phyloP scores from a whole-genome alignment of 2,113 vertebrate species.

The Salminus brasiliensis region DNA sequence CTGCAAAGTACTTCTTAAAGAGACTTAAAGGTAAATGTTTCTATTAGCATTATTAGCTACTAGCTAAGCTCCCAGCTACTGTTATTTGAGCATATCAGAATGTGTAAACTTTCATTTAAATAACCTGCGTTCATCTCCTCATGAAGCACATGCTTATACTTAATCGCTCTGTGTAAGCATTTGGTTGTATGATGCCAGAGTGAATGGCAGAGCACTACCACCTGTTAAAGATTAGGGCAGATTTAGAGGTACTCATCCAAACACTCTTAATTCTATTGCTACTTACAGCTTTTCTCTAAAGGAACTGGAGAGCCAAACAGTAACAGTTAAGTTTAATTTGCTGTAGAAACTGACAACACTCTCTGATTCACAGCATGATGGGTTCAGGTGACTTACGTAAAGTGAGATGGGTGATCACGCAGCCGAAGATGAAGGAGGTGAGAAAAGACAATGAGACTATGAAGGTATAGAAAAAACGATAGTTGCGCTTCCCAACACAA shows the following conservation, averaged over 20 bases:
- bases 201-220: background rate
- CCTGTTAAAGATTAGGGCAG: background rate
- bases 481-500: conserved; percentile 96
- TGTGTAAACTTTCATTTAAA: background rate
- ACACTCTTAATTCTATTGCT: background rate
- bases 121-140: background rate
- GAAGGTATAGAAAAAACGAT: conserved; percentile 96
- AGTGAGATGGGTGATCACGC: conserved; percentile 91
- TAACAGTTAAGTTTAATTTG: background rate
- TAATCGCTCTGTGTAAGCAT: background rate
- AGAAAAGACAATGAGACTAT: conserved; percentile 96
- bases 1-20: too few species aligned
- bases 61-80: background rate
- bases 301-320: background rate
- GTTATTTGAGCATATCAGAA: background rate
- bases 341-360: background rate
- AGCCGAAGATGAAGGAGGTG: conserved; percentile 95
- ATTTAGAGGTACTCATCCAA: background rate
- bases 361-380: background rate
- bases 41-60: too few species aligned
- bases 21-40: too few species aligned
- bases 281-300: background rate
- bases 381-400: conserved; percentile 73
- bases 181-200: background rate
- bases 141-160: background rate